These are phyloP conservation scores for Pseudococcus longispinus DNA, from an alignment of 2,888 invertebrate genomes.

Conservation along the genomic window DNA sequence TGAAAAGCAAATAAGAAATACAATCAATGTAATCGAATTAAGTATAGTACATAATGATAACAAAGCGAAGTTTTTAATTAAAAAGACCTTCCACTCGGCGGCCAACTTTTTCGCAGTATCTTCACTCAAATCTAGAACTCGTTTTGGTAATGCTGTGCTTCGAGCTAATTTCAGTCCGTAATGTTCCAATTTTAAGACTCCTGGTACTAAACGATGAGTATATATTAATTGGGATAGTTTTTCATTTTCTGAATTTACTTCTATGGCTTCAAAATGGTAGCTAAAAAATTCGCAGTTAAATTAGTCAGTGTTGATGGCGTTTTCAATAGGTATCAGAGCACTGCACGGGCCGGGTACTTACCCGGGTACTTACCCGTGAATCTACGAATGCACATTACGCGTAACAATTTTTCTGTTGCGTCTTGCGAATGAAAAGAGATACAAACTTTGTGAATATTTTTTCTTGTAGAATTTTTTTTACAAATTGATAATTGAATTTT, in stretches of 20 bases:
- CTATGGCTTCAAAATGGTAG: slow-evolving; percentile 65
- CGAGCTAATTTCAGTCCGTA: slow-evolving; percentile 74
- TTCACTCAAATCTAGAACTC: slow-evolving; percentile 64
- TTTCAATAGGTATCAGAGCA: neutral
- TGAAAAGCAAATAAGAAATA: neutral
- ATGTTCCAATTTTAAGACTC: slow-evolving; percentile 68
- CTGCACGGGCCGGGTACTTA: neutral
- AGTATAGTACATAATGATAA: neutral
- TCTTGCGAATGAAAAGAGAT: no score
- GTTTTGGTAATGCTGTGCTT: slow-evolving; percentile 69
- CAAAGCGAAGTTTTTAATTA: neutral
- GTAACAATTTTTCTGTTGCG: no score
- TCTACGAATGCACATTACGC: no score
- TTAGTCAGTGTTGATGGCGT: neutral
- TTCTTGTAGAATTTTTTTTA: no score
- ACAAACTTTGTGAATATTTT: no score
- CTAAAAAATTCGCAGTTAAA: slow-evolving; percentile 63
- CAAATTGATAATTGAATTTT: no score
- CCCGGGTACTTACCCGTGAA: no score
- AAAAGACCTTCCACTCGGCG: slow-evolving; percentile 11
- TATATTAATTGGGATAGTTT: slow-evolving; percentile 66
- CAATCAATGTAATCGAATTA: neutral
- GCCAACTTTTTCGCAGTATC: slow-evolving; percentile 52
- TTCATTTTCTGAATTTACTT: slow-evolving; percentile 61
- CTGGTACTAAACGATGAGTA: slow-evolving; percentile 70